Base-by-base conservation (phyloP, 2,888 invertebrate species). In the Tuberolachnus salignus region DNA sequence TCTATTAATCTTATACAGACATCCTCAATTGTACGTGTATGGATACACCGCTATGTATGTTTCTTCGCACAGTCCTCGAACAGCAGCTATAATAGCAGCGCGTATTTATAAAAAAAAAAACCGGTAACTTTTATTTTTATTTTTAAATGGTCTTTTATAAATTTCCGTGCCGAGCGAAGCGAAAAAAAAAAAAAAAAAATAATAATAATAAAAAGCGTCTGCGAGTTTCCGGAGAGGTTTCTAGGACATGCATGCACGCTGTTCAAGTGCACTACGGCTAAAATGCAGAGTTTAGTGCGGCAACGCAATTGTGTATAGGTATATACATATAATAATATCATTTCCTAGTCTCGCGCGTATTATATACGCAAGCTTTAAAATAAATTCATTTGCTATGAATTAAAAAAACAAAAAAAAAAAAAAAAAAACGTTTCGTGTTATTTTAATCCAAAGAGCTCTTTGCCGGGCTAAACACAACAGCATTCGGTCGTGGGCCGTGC, bases 191-290 rank as follows among this genome's bases (percentile, higher is more conserved):
- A n/a, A n/a, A n/a, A n/a, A n/a, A n/a, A n/a, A n/a, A n/a, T n/a
- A n/a, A n/a, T n/a, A n/a, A n/a, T n/a, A n/a, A n/a, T n/a, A n/a
- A n/a, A 34, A 59, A 16, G 16, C 19, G 49, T 49, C 26, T 9
- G 46, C 3, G 34, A 34, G 34, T 51, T 72, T 61, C 61, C 72
- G 49, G 14, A 49, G 59, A 49, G 49, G 49, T 72, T 72, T 73
- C 51, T 63, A 73, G 72, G 61, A 73, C 61, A 73, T 10, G 34
- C 23, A 70, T 42, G 14, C 34, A 4, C 16, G n/a, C 11, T 34
- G 16, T 73, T 73, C 72, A 14, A 75, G 75, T 75, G 46, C 75
- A 59, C 66, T 75, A 75, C 75, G 75, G 66, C 57, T 59, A 59
- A 75, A 67, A 44, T 64, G 74, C 74, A 44, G 44, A 64, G 53